Base-by-base conservation (phyloP, 2,888 invertebrate genomes). In the Macaria liturata region DNA sequence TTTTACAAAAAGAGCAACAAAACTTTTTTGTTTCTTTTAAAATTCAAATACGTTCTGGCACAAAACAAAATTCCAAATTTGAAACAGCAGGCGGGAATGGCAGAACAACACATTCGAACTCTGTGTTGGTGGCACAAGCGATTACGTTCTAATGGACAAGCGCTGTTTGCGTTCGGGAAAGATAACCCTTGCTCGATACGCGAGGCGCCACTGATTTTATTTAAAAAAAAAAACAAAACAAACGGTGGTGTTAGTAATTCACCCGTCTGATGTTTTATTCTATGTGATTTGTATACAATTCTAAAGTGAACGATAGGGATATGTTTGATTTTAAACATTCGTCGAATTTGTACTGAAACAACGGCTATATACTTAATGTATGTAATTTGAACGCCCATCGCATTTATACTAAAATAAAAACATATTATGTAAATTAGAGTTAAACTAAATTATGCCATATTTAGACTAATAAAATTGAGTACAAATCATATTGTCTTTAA, bases 111-210 rank as follows among this genome's bases (percentile, higher is more conserved):
- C 78, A 53, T 73, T 76, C 74, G 75, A 75, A 80, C 78, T 81
- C 73, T 84, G 86, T 87, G 90, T 86, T 91, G 90, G 90, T 90
- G 89, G 90, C 88, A 84, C 82, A 85, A 88, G 80, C 91, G 92
- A 92, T 92, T 92, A 90, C 88, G 80, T 86, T 91, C 90, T 93
- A 93, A 92, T 92, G 91, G 89, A 91, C 91, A 91, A 90, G 85
- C 86, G 83, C 68, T 91, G 91, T 91, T 90, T 90, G 91, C 89
- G 88, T 90, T 83, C 82, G 78, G 68, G 61, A 57, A 70, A 72
- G 91, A 91, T 91, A 91, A 91, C 81, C 78, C 74, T 67, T 78
- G 83, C 80, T 84, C 81, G 91, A 91, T 91, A 91, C 81, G 84
- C 83, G 75, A 85, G 91, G 91, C 91, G 91, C 88, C 88, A 88